Percentiles rank a stretch among this genome's conserved stretches.
These are phyloP conservation scores for Halcyon senegalensis DNA, from an alignment of 2,113 vertebrate species.

Conservation along the genomic window DNA sequence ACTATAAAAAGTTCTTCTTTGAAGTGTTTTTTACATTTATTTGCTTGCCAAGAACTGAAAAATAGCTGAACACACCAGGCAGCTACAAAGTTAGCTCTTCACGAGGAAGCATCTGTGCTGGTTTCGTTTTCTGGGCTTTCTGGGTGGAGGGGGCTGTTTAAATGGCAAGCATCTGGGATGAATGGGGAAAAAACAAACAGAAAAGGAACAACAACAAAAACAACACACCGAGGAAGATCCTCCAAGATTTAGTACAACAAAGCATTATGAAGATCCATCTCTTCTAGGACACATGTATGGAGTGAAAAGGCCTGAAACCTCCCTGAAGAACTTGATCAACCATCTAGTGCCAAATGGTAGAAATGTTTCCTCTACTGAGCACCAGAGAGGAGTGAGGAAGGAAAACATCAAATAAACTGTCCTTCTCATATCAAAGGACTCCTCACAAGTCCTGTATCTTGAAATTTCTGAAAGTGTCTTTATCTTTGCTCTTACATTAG, in stretches of 20 bases:
- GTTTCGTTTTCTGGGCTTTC: constrained; percentile 32
- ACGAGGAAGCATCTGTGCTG: constrained; percentile 17
- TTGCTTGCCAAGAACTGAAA: constrained; percentile 45
- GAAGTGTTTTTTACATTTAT: constrained; percentile 25
- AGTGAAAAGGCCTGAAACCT: neutral
- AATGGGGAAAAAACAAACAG: neutral
- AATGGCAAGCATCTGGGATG: neutral
- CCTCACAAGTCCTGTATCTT: neutral
- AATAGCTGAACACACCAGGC: constrained; percentile 28
- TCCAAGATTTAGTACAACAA: neutral
- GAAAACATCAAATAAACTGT: neutral
- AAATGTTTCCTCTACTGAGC: neutral
- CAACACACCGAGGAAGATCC: neutral
- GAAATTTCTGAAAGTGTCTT: neutral
- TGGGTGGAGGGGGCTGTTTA: neutral
- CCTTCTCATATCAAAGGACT: neutral
- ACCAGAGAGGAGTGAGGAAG: no score
- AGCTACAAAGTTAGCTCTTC: constrained; percentile 19
- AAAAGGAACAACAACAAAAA: neutral
- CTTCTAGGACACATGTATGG: neutral
- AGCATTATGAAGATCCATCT: neutral
- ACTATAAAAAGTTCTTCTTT: constrained; percentile 29
- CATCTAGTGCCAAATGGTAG: neutral
- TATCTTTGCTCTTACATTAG: neutral
- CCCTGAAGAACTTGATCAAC: neutral